These are phyloP conservation scores for Phaethornis superciliosus DNA, from an alignment of 2,113 vertebrate genomes.

Conservation along the genomic window DNA sequence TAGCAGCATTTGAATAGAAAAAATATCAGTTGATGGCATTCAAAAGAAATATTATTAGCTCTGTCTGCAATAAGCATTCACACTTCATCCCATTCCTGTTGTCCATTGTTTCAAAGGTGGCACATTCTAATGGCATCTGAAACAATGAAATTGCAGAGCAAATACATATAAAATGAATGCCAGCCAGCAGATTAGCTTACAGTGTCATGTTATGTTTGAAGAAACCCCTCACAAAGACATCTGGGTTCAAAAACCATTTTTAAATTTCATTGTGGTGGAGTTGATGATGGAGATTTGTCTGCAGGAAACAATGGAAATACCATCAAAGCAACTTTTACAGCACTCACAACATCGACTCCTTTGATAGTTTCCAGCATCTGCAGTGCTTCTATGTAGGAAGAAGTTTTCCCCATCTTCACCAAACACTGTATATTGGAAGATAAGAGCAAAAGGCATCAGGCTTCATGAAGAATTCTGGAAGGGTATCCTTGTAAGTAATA, in stretches of 20 bases:
- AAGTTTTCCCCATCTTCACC: conserved; percentile 42
- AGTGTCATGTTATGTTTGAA: conserved; percentile 36
- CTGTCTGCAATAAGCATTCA: conserved; percentile 54
- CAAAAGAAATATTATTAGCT: conserved; percentile 62
- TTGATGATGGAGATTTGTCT: conserved; percentile 64
- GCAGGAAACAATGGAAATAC: conserved; percentile 46
- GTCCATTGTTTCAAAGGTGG: conserved; percentile 68
- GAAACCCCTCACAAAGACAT: not conserved
- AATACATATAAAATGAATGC: conserved; percentile 59
- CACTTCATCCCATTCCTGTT: conserved; percentile 46
- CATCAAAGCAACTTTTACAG: conserved; percentile 11
- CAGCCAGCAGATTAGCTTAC: conserved; percentile 8
- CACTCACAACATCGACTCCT: not conserved
- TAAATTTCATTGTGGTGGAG: conserved; percentile 54
- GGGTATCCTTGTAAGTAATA: conserved; percentile 58
- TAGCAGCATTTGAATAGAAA: not conserved
- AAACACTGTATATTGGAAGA: conserved; percentile 21
- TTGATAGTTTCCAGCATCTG: conserved; percentile 25
- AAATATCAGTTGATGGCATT: conserved; percentile 67
- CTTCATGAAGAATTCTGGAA: conserved; percentile 51
- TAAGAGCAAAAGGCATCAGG: conserved; percentile 2
- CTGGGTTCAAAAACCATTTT: conserved; percentile 20
- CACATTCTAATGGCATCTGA: conserved; percentile 53
- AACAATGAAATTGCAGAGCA: conserved; percentile 67
- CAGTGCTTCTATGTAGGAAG: conserved; percentile 41